Conservation (phyloP, 2,113 vertebrate species). For the Numenius arquata region DNA sequence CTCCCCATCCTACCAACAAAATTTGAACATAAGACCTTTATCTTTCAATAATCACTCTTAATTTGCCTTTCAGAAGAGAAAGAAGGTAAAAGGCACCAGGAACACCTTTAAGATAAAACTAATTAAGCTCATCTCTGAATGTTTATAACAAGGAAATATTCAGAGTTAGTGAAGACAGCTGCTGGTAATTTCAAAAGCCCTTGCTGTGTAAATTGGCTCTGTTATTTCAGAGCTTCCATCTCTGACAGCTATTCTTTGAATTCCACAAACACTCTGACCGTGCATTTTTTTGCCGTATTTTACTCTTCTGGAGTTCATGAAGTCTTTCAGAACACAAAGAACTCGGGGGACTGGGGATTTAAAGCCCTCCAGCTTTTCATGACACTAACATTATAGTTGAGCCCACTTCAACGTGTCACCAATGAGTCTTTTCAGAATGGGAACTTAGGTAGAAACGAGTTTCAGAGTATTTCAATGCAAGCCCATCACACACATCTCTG, state of each 20-base stretch:
- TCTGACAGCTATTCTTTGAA: background rate
- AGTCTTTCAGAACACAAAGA: background rate
- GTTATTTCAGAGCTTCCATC: background rate
- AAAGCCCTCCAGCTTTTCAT: background rate
- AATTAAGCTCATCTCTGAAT: background rate
- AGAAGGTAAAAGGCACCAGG: background rate
- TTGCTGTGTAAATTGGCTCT: background rate
- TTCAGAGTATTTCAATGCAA: background rate
- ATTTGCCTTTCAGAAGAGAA: slow-evolving; percentile 3
- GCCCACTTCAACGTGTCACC: background rate
- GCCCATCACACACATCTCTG: background rate
- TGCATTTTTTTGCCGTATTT: background rate
- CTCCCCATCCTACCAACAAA: background rate
- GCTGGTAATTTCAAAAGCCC: background rate
- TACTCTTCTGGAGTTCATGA: background rate
- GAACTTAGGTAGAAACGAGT: background rate
- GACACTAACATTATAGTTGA: background rate
- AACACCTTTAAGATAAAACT: slow-evolving; percentile 3
- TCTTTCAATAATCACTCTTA: background rate
- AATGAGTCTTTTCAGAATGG: background rate
- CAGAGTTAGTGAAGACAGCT: background rate
- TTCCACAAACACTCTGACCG: background rate
- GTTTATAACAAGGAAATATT: background rate
- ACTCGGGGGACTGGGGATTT: background rate
- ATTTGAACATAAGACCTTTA: background rate